Evolutionary conservation across 2,113 vertebrate species (phyloP).

Genomic region (Talpa occidentalis): DNA sequence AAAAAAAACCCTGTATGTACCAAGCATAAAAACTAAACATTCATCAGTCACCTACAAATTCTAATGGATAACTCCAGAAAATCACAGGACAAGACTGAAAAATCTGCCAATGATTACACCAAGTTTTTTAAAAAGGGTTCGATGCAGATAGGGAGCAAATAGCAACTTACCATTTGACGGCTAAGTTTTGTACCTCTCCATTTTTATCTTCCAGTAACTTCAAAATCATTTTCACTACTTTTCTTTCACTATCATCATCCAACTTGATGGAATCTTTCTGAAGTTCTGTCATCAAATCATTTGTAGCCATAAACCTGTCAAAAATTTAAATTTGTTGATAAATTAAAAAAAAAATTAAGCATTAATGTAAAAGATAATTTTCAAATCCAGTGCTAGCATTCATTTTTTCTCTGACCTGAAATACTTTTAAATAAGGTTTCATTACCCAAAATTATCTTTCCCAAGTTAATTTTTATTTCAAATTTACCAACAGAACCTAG

Average conservation of each 20-base stretch:
- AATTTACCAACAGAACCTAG: slow-evolving; percentile 11
- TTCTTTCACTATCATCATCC: slow-evolving; percentile 98
- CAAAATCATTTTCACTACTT: slow-evolving; percentile 99
- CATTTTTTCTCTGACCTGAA: neutral
- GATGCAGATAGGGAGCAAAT: neutral
- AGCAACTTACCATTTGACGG: slow-evolving; percentile 95
- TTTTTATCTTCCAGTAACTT: slow-evolving; percentile 99
- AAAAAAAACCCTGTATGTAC: neutral
- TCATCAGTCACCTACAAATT: neutral
- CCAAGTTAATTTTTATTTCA: neutral
- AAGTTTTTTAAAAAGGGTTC: neutral
- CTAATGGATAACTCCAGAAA: neutral
- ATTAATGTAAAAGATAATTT: neutral
- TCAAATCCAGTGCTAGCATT: slow-evolving; percentile 11
- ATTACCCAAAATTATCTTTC: slow-evolving; percentile 12
- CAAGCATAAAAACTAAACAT: slow-evolving; percentile 10
- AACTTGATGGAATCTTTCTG: slow-evolving; percentile 99
- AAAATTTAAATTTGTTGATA: slow-evolving; percentile 57
- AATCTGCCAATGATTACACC: neutral
- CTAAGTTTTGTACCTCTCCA: slow-evolving; percentile 98
- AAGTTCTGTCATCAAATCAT: slow-evolving; percentile 98
- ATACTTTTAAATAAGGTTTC: neutral
- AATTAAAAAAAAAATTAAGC: slow-evolving; percentile 26
- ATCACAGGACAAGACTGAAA: neutral
- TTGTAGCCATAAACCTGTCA: slow-evolving; percentile 98